phyloP scores from a whole-genome alignment of 2,797 vertebrate species.

The Schizothorax lantsangensis region DNA sequence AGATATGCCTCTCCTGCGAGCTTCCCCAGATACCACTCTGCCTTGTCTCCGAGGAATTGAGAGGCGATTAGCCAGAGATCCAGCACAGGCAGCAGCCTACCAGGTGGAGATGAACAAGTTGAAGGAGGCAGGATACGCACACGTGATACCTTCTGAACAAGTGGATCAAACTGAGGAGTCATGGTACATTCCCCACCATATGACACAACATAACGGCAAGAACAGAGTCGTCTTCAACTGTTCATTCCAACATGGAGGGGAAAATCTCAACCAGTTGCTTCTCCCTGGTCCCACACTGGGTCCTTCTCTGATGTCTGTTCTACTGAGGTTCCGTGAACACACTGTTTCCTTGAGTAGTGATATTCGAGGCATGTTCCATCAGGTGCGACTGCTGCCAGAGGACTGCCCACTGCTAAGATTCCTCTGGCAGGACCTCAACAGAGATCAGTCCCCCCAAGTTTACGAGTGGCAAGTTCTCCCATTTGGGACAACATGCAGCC shows the following conservation, averaged over 20 bases:
- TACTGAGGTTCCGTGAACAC: neutral
- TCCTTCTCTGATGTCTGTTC: neutral
- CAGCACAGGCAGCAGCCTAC: no score
- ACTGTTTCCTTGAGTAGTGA: neutral
- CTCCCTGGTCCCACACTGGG: constrained; percentile 11
- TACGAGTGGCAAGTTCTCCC: constrained; percentile 7
- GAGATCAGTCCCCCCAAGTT: neutral
- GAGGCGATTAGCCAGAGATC: no score
- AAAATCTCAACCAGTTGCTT: neutral
- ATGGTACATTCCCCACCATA: neutral
- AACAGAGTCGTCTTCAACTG: constrained; percentile 24
- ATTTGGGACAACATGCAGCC: neutral
- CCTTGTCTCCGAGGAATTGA: no score
- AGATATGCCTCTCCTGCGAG: no score
- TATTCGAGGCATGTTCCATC: constrained; percentile 16
- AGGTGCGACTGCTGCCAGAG: neutral
- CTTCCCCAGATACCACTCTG: no score
- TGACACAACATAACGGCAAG: constrained; percentile 28
- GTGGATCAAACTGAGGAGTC: neutral
- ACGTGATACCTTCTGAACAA: neutral
- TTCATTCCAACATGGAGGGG: neutral
- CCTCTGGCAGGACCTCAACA: constrained; percentile 19
- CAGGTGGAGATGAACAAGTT: no score
- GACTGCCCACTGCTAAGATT: constrained; percentile 18
- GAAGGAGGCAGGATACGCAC: no score